These are phyloP conservation scores for Craseonycteris thonglongyai DNA, from an alignment of 2,113 vertebrate species.

Conservation along the genomic window DNA sequence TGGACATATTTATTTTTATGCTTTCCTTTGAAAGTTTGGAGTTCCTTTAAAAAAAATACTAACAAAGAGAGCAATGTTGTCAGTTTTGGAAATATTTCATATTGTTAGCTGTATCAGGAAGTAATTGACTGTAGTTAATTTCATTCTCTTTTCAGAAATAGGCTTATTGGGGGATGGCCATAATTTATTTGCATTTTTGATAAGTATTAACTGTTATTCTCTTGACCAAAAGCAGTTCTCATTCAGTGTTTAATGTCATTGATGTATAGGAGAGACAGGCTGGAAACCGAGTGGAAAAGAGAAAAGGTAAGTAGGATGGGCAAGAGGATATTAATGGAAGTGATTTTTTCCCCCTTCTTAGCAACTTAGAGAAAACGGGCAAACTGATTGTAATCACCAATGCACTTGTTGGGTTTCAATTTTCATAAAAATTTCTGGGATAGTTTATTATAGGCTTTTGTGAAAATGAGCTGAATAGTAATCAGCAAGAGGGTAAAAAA, in stretches of 20 bases:
- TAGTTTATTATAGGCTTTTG: conserved; percentile 6
- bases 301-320: conserved; percentile 78
- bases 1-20: neutral
- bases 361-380: conserved; percentile 17
- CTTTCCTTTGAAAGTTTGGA: neutral
- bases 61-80: neutral
- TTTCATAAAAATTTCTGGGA: neutral
- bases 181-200: conserved; percentile 62
- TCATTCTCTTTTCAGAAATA: conserved; percentile 43
- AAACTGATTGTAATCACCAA: neutral
- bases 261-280: conserved; percentile 92
- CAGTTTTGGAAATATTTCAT: neutral
- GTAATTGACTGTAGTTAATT: neutral
- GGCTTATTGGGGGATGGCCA: conserved; percentile 25
- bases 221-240: conserved; percentile 71
- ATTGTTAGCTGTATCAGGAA: neutral
- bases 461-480: neutral
- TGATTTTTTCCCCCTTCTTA: neutral
- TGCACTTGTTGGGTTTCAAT: neutral
- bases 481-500: neutral
- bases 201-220: conserved; percentile 67
- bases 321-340: neutral
- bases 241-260: conserved; percentile 77
- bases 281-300: conserved; percentile 97
- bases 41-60: neutral